Evolutionary conservation across 1,140 invertebrate genomes (phyloP).

Genomic region (Diuraphis noxia): DNA sequence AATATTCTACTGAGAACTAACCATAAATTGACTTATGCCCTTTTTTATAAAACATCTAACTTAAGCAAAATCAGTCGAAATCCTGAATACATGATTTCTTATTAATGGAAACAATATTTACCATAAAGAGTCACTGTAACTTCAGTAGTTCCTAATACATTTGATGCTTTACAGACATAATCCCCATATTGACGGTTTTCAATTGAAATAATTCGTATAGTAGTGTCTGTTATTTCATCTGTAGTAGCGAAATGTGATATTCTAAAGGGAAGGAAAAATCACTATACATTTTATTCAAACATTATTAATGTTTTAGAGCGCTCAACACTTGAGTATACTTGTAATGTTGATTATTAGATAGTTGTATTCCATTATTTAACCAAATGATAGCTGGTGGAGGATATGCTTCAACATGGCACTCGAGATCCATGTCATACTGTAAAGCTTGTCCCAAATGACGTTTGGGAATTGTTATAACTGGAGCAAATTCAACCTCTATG

Average conservation of each 20-base stretch:
- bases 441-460: conserved; percentile 82
- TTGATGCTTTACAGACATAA: conserved; percentile 84
- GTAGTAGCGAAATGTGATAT: conserved; percentile 87
- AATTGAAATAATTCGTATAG: conserved; percentile 83
- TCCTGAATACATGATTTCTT: too few relatives aligned
- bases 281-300: neutral
- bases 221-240: conserved; percentile 88
- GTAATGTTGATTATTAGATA: conserved; percentile 89
- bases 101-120: conserved; percentile 61
- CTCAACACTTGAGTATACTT: conserved; percentile 59
- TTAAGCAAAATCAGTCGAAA: too few relatives aligned
- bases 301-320: conserved; percentile 35
- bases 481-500: conserved; percentile 85
- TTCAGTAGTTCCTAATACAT: conserved; percentile 81
- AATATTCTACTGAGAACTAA: too few relatives aligned
- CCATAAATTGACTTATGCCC: too few relatives aligned
- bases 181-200: conserved; percentile 87
- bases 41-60: too few relatives aligned
- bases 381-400: conserved; percentile 85
- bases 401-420: conserved; percentile 90
- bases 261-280: conserved; percentile 59
- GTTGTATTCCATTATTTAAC: conserved; percentile 77
- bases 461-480: conserved; percentile 79
- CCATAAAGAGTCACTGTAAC: conserved; percentile 81
- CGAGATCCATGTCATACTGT: conserved; percentile 89